Base-by-base conservation (phyloP, 92 coral and sea anemone species). In the Porites cylindrica region DNA sequence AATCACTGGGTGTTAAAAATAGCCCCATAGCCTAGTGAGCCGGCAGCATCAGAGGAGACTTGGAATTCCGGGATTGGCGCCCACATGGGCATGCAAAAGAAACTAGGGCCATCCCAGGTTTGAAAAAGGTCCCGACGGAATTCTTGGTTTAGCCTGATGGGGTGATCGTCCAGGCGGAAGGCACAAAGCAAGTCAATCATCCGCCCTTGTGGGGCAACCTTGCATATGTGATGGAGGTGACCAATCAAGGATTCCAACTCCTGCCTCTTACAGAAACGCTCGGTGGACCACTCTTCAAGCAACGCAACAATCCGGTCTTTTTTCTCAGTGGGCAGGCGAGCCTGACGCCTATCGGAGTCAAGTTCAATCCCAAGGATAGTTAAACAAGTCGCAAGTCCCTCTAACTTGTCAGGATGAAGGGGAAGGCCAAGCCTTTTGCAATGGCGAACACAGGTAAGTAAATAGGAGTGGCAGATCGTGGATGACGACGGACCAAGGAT, bases 351-450 rank as follows among this genome's bases (percentile, higher is more conserved):
- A 56, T 56, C 9, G 6, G 47, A 38, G 6, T 3, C 47, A 38
- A 38, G 47, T 38, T 38, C 47, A 38, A 38, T 38, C 47, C 47
- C 47, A 5, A 38, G 29, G 51, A 76, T 76, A 51, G n/a, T 5
- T 29, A 68, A 29, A 5, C 72, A 24, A 1, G 72, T 73, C 4
- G 43, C 18, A 5, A 63, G 78, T 20, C 62, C 78, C 62, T 73
- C 79, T 47, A 75, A 65, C 65, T 75, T 75, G 10, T 54, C 47
- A 8, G n/a, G 66, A n/a, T 75, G 20, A 53, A 75, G 65, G 47
- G 50, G 79, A 6, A 54, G 79, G 47, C 62, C 78, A 1, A n/a
- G 78, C 10, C 12, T 18, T 5, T 60, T 1, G 21, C 78, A 73
- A 10, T 18, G 61, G 26, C 29, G 5, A 6, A 73, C 20, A 51